These are phyloP conservation scores for Meta bourneti DNA, from an alignment of 2,888 invertebrate genomes.

Conservation along the genomic window DNA sequence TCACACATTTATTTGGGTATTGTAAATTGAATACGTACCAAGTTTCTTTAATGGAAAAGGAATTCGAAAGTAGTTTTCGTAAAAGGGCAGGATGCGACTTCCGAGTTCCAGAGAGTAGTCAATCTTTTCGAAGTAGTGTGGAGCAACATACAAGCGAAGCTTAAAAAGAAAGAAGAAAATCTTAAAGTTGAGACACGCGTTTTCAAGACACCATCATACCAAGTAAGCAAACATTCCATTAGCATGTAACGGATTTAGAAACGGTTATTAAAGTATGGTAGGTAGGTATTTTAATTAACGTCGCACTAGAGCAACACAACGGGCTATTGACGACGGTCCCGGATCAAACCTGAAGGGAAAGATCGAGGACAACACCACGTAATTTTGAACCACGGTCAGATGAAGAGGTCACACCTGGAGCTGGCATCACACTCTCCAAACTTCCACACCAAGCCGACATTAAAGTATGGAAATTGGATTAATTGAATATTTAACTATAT, in stretches of 20 bases:
- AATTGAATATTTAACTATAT: not conserved
- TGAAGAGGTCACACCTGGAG: too few relatives aligned
- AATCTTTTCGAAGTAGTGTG: conserved; percentile 85
- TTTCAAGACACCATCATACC: not conserved
- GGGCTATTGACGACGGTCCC: too few relatives aligned
- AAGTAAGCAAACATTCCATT: not conserved
- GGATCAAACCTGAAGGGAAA: too few relatives aligned
- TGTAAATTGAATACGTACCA: conserved; percentile 79
- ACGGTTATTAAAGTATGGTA: not conserved
- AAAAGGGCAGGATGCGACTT: conserved; percentile 89
- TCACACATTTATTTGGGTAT: too few relatives aligned
- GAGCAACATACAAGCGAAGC: conserved; percentile 86
- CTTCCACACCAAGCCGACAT: too few relatives aligned
- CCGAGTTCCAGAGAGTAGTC: conserved; percentile 89
- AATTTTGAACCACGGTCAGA: too few relatives aligned
- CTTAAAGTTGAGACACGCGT: not conserved
- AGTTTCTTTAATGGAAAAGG: conserved; percentile 93
- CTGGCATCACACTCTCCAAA: too few relatives aligned
- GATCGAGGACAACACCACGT: too few relatives aligned
- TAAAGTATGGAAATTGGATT: not conserved
- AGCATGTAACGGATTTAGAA: not conserved
- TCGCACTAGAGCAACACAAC: too few relatives aligned
- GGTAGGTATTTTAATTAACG: too few relatives aligned
- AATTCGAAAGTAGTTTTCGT: conserved; percentile 91
- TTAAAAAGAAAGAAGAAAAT: conserved; percentile 66